Conservation (phyloP, 2,888 invertebrate genomes). For the Oligia fasciuncula region DNA sequence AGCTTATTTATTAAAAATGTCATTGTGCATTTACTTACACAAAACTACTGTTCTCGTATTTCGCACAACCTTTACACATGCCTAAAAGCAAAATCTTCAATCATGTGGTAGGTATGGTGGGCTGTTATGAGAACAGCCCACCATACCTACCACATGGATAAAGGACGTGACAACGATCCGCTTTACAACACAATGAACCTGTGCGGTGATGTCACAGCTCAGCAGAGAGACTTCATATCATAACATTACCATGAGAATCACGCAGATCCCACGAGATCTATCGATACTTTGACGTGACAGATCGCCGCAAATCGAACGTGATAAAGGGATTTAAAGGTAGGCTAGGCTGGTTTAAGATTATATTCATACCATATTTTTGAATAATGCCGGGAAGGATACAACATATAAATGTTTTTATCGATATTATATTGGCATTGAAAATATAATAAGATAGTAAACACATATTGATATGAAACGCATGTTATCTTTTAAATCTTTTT, state of each 20-base stretch:
- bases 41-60: background rate
- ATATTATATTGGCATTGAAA: background rate
- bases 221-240: background rate
- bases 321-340: constrained; percentile 1
- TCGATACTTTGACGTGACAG: constrained; percentile 31
- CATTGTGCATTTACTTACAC: background rate
- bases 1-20: background rate
- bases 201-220: constrained; percentile 10
- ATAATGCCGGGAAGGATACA: background rate
- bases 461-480: no score
- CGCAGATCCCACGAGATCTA: constrained; percentile 7
- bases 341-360: background rate
- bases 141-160: background rate
- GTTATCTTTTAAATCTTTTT: constrained; percentile 2
- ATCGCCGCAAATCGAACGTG: constrained; percentile 6
- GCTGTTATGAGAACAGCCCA: no score
- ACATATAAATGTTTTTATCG: background rate
- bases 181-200: background rate
- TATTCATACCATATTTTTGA: background rate
- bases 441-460: background rate
- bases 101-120: no score
- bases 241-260: constrained; percentile 27
- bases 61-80: background rate
- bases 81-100: background rate
- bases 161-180: constrained; percentile 5